These are phyloP conservation scores for Charanyca ferruginea DNA, from an alignment of 2,888 invertebrate genomes.

Conservation along the genomic window DNA sequence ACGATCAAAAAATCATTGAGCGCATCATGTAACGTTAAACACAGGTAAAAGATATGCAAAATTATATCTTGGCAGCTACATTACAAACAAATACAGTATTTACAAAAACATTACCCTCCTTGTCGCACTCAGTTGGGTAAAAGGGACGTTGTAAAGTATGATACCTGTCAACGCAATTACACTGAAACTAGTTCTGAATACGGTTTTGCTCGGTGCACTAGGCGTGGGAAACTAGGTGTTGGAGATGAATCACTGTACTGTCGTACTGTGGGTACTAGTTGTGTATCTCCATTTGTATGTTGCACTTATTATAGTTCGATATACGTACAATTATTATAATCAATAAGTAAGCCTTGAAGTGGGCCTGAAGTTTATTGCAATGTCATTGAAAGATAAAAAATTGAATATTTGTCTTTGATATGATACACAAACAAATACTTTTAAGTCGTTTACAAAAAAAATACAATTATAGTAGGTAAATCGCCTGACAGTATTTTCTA, in stretches of 20 bases:
- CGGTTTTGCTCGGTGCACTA: slow-evolving; percentile 43
- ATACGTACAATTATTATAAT: background rate
- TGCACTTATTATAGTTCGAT: background rate
- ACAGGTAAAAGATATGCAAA: slow-evolving; percentile 35
- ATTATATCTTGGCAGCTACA: slow-evolving; percentile 46
- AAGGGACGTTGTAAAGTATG: slow-evolving; percentile 62
- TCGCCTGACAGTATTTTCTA: too few species aligned
- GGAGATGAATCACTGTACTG: slow-evolving; percentile 43
- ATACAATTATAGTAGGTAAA: too few species aligned
- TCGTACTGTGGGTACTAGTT: background rate
- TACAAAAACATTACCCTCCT: slow-evolving; percentile 65
- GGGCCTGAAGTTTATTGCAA: background rate
- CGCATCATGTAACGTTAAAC: slow-evolving; percentile 26
- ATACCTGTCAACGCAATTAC: slow-evolving; percentile 62
- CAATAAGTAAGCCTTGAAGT: too few species aligned
- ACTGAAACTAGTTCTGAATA: slow-evolving; percentile 59
- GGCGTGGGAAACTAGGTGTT: slow-evolving; percentile 58
- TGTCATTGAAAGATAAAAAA: slow-evolving; percentile 1
- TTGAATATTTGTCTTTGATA: background rate
- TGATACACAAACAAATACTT: too few species aligned
- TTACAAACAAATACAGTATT: slow-evolving; percentile 59
- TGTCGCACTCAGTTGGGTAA: slow-evolving; percentile 65
- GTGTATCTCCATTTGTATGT: too few species aligned
- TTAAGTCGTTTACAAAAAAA: too few species aligned
- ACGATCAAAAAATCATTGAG: slow-evolving; percentile 13